These are phyloP conservation scores for Lacerta agilis DNA, from an alignment of 2,797 vertebrate genomes.

Conservation along the genomic window DNA sequence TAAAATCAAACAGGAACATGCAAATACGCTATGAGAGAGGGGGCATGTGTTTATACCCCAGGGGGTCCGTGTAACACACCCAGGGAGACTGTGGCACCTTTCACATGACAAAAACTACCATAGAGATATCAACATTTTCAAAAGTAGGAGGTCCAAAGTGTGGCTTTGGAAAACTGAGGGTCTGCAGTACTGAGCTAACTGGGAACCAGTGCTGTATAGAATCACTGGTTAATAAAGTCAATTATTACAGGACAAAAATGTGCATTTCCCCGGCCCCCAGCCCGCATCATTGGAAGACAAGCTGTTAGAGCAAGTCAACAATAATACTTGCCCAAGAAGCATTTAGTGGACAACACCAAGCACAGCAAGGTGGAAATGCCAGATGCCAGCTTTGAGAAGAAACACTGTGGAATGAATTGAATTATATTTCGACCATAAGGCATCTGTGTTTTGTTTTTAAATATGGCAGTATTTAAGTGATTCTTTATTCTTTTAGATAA, in stretches of 20 bases:
- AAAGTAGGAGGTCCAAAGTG: too few relatives aligned
- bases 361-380: neutral
- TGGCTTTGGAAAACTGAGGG: too few relatives aligned
- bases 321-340: neutral
- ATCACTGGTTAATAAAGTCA: neutral
- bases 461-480: constrained; percentile 37
- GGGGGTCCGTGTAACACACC: too few relatives aligned
- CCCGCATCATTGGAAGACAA: neutral
- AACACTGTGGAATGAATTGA: constrained; percentile 1
- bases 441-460: constrained; percentile 12
- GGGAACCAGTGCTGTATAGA: too few relatives aligned
- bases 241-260: neutral
- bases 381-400: constrained; percentile 22
- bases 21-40: neutral
- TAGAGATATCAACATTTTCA: too few relatives aligned
- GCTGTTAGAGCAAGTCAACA: neutral
- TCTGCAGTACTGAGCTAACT: too few relatives aligned
- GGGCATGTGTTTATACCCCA: neutral
- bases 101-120: too few relatives aligned
- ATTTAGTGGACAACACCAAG: constrained; percentile 26
- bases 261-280: neutral
- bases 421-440: constrained; percentile 32
- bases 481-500: constrained; percentile 24
- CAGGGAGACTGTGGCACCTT: too few relatives aligned
- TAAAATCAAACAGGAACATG: neutral